These are phyloP conservation scores for Phenganax subtilis DNA, from an alignment of 92 coral and sea anemone genomes.

Conservation along the genomic window DNA sequence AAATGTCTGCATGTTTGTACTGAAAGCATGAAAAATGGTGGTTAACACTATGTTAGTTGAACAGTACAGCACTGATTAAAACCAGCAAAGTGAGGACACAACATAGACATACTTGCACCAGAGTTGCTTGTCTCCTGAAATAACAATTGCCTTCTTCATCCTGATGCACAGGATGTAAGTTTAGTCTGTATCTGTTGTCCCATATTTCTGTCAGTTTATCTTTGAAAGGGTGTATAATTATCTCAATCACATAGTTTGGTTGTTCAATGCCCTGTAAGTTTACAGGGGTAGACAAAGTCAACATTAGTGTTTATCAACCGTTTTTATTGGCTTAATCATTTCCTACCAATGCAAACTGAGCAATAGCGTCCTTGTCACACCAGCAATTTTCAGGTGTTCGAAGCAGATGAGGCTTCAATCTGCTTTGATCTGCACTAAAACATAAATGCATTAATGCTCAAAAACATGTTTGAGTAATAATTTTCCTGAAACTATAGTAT, in stretches of 20 bases:
- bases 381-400: conserved; percentile 84
- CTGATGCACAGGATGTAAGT: conserved; percentile 77
- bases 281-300: background rate
- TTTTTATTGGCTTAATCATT: background rate
- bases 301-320: background rate
- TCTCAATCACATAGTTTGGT: conserved; percentile 66
- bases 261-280: conserved; percentile 58
- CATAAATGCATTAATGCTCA: background rate
- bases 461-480: background rate
- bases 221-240: conserved; percentile 61
- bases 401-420: conserved; percentile 70
- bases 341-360: conserved; percentile 55
- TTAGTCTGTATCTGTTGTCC: conserved; percentile 35
- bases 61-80: background rate
- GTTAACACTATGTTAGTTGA: background rate
- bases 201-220: conserved; percentile 41
- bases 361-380: conserved; percentile 78
- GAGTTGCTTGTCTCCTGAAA: conserved; percentile 85
- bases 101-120: conserved; percentile 58
- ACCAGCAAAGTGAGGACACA: background rate
- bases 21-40: background rate
- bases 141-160: conserved; percentile 86
- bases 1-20: conserved; percentile 25
- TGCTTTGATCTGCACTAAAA: conserved; percentile 48
- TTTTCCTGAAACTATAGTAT: background rate